Evolutionary conservation across 2,113 vertebrate genomes (phyloP), one percentile per base, ranked within the genome.

Genomic region (Gambusia affinis): DNA sequence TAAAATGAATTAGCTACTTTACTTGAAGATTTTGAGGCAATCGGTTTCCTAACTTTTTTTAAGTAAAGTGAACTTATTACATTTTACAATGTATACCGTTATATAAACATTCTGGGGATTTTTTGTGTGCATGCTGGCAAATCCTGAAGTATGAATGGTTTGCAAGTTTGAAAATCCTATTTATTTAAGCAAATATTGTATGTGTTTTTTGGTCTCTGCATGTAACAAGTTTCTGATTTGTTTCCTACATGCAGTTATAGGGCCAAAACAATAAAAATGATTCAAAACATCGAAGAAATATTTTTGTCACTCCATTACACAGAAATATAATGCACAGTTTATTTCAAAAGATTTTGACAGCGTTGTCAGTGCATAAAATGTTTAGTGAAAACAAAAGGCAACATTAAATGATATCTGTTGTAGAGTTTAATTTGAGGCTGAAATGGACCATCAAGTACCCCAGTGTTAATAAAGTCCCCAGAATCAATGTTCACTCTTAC

Each of bases 401-500:
- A 31, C 47, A 78, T 70, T 82, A 80, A 77, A 83, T 70, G 54
- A 28, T 71, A 63, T 81, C 81, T 76, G 61, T 79, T 83, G 35
- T 63, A 24, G 29, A 47, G 24, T 82, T 91, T 89, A 80, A 84
- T 81, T 83, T 73, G 65, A 63, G 85, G 86, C 82, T 89, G 76
- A 84, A 89, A 86, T 78, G 72, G 79, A 87, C 82, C 83, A 88
- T 86, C 85, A 83, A 85, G 74, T 83, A 60, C 83, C 83, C 27
- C 83, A 87, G 75, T 63, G 69, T 67, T 69, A 71, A 81, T 76
- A 54, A 81, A 81, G 37, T 73, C 28, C 6, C 8, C 12, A 62
- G 37, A 73, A 74, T 61, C 72, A 57, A 62, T 39, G 51, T 72
- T 78, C 37, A 44, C 64, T 79, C 75, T 65, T 35, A 67, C 73